Evolutionary conservation across 2,888 invertebrate genomes (phyloP), one percentile per base, ranked within the genome.

Genomic region (Itoplectis maculator): DNA sequence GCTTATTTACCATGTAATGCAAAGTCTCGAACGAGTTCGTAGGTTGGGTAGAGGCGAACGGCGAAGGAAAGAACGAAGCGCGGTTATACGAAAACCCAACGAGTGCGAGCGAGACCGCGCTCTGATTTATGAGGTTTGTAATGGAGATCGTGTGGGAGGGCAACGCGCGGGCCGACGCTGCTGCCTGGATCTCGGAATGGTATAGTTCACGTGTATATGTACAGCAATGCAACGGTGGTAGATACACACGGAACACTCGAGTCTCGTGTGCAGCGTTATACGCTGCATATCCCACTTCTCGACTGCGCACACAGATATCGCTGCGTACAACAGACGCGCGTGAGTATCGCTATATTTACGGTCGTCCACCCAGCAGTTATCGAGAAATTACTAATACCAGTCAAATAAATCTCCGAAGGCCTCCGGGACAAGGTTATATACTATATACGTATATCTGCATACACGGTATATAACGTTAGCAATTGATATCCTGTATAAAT

Each of bases 1-100:
- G 86, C 88, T 89, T 90, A 89, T 90, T 90, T 90, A 88, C 87
- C 79, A 85, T 85, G 85, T 88, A 88, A 88, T 87, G 85, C 86
- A 84, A 87, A 87, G 85, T 85, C 85, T 84, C 86, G 84, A 65
- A 76, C 76, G 70, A 56, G 73, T 76, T 66, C 49, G 74, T 63
- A 56, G 56, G 29, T 5, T 29, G 3, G 76, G 81, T n/a, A 68
- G 65, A 69, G 69, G 63, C 56, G 29, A n/a, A n/a, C 35, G 65
- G 70, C 56, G 47, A 20, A 73, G 23, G 51, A 63, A 81, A 81
- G 81, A 68, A 77, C 23, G 63, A 61, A 77, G 70, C 15, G 66
- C 49, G 20, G 23, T 15, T 35, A 79, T 35, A 40, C 54, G 73
- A 78, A n/a, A 49, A 77, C 70, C 65, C 54, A 76, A 63, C 68